Evolutionary conservation across 2,888 invertebrate genomes (phyloP).

Genomic region (Perizoma flavofasciatum): DNA sequence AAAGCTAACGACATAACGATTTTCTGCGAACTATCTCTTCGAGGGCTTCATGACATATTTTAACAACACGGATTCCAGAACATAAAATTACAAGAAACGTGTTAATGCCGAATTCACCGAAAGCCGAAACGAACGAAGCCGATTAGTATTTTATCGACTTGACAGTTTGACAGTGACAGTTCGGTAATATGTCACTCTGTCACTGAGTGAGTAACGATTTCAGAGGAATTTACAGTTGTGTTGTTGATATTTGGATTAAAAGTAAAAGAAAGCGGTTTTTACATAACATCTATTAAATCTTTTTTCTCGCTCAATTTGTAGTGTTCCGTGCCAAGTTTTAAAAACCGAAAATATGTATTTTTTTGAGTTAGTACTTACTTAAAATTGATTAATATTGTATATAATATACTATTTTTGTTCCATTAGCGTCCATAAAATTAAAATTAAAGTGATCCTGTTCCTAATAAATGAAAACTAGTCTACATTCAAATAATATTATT

Average conservation of each 20-base stretch:
- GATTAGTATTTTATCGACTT: constrained; percentile 17
- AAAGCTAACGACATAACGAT: constrained; percentile 17
- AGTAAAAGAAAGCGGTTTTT: constrained; percentile 7
- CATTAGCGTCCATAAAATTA: no score
- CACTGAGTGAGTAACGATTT: constrained; percentile 57
- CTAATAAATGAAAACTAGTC: no score
- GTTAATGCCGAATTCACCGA: constrained; percentile 18
- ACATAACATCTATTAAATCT: neutral
- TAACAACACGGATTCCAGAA: constrained; percentile 18
- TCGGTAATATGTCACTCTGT: constrained; percentile 30
- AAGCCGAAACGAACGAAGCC: constrained; percentile 18
- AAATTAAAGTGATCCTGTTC: no score
- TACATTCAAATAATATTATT: no score
- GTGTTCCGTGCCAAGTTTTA: neutral
- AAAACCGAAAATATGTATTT: no score
- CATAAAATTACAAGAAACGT: constrained; percentile 23
- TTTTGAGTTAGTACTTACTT: no score
- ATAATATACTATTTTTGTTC: no score
- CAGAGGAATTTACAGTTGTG: constrained; percentile 53
- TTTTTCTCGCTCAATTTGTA: neutral
- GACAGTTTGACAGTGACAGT: constrained; percentile 29
- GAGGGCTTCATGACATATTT: constrained; percentile 19
- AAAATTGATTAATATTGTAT: no score
- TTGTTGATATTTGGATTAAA: constrained; percentile 24
- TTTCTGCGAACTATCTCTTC: constrained; percentile 20